Percentiles rank a stretch among this genome's conserved stretches.
These are phyloP conservation scores for Villa cingulata DNA, from an alignment of 2,888 invertebrate genomes.

Conservation along the genomic window DNA sequence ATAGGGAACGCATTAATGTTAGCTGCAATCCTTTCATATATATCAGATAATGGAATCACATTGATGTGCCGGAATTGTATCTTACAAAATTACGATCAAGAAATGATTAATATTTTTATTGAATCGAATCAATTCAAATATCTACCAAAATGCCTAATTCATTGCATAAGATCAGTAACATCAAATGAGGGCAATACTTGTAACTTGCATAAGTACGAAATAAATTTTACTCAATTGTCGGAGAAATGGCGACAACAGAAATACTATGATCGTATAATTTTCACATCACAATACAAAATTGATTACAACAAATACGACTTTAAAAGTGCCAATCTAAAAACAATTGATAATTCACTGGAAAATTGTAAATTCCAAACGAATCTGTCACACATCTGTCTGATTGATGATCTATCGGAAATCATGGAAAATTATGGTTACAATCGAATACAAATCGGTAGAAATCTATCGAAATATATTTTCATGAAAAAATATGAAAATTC, in stretches of 20 bases:
- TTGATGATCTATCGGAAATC: not conserved
- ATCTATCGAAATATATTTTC: not conserved
- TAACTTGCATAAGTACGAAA: not conserved
- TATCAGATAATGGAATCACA: not conserved
- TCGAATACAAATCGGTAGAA: not conserved
- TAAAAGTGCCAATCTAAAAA: too few relatives aligned
- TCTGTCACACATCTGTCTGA: not conserved
- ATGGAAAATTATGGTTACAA: not conserved
- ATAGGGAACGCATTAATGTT: not conserved
- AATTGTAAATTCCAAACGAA: not conserved
- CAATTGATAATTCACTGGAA: too few relatives aligned
- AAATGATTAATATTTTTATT: constrained; percentile 3
- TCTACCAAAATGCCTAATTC: not conserved
- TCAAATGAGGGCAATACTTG: not conserved
- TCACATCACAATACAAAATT: not conserved
- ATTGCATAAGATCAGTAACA: not conserved
- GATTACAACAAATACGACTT: not conserved
- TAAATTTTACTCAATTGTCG: not conserved
- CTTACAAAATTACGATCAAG: not conserved
- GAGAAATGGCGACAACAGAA: not conserved
- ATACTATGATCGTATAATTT: not conserved
- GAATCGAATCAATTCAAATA: not conserved
- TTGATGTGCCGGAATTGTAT: not conserved
- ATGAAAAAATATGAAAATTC: not conserved
- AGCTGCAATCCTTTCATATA: not conserved